Percentiles rank a stretch among this genome's conserved stretches.
Evolutionary conservation across 2,113 vertebrate species (phyloP).

Genomic region (Python bivittatus): DNA sequence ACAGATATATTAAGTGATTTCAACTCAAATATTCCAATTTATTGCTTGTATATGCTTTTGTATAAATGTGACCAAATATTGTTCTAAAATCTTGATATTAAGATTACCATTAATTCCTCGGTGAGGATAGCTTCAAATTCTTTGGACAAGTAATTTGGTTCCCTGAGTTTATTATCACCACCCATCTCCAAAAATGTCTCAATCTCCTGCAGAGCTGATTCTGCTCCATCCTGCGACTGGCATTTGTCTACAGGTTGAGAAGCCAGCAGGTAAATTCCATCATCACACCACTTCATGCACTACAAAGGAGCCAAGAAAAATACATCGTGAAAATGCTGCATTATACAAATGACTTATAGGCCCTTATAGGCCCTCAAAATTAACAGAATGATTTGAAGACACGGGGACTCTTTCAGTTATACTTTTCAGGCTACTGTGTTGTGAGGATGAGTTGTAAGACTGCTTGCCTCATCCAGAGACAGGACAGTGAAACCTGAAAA

Average conservation of each 20-base stretch:
- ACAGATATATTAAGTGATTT: background rate
- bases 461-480: background rate
- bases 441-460: background rate
- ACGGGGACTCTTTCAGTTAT: background rate
- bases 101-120: conserved; percentile 84
- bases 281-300: conserved; percentile 92
- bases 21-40: background rate
- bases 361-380: background rate
- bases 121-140: conserved; percentile 87
- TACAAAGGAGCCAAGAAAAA: conserved; percentile 54
- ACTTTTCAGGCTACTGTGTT: background rate
- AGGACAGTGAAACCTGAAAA: background rate
- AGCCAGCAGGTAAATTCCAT: conserved; percentile 94
- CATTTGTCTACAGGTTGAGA: conserved; percentile 96
- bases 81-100: conserved; percentile 10
- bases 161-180: conserved; percentile 81
- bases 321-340: conserved; percentile 1
- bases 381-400: background rate
- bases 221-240: conserved; percentile 95
- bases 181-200: conserved; percentile 89
- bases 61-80: background rate
- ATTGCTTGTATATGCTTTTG: background rate
- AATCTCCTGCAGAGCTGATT: conserved; percentile 92
- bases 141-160: conserved; percentile 77
- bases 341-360: background rate